phyloP scores from a whole-genome alignment of 2,888 invertebrate genomes.

The Trissonchulus latispiculum region DNA sequence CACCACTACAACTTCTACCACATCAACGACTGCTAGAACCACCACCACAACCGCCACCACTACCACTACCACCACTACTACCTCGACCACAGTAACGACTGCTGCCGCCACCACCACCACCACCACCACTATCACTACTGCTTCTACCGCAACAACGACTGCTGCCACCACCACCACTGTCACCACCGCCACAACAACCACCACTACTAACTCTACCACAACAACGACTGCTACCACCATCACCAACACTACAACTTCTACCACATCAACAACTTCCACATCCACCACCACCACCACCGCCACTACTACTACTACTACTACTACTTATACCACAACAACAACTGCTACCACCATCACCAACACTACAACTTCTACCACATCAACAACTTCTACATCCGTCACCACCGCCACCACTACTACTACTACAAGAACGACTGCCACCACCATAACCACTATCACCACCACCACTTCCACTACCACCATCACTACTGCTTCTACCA shows the following conservation, averaged over 20 bases:
- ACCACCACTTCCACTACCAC: background rate
- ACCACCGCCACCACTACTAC: background rate
- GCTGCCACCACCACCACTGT: background rate
- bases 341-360: background rate
- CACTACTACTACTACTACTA: background rate
- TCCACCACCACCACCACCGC: background rate
- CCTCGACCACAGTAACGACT: background rate
- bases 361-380: background rate
- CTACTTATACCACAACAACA: background rate
- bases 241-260: background rate
- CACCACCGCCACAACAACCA: background rate
- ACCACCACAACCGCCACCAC: background rate
- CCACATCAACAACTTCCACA: background rate
- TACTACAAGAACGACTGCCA: background rate
- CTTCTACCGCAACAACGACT: background rate
- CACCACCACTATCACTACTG: background rate
- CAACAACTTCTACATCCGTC: background rate
- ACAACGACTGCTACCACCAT: background rate
- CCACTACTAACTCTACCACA: background rate
- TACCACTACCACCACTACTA: background rate
- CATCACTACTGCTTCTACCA: background rate
- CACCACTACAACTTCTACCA: background rate
- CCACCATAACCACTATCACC: background rate
- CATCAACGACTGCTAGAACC: background rate
- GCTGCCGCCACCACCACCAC: background rate